These are phyloP conservation scores for Sigmodon hispidus DNA, from an alignment of 2,113 vertebrate species.

Conservation along the genomic window DNA sequence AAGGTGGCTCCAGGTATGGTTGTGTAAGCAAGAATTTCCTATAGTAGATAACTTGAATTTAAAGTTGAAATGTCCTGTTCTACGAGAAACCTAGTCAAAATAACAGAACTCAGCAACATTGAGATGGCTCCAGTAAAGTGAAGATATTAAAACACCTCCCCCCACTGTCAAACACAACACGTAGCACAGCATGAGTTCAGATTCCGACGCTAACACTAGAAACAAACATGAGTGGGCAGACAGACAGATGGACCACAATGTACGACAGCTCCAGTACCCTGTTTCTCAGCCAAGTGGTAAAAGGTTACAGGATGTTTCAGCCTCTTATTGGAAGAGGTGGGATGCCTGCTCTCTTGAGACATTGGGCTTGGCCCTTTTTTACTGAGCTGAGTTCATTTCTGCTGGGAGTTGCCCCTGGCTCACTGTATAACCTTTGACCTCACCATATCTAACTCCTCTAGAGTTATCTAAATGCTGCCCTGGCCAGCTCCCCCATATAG, in stretches of 20 bases:
- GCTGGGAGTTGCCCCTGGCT: neutral
- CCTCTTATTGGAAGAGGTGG: neutral
- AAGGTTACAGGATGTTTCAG: conserved; percentile 36
- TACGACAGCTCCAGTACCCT: neutral
- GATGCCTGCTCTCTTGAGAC: neutral
- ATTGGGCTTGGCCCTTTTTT: neutral
- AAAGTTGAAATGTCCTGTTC: conserved; percentile 53
- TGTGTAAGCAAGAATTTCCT: conserved; percentile 41
- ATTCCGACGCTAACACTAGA: conserved; percentile 49
- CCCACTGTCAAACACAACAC: conserved; percentile 68
- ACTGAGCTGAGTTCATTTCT: neutral
- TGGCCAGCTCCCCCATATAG: accelerated
- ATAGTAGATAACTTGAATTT: conserved; percentile 43
- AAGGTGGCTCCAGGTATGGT: conserved; percentile 31
- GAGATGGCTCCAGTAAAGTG: conserved; percentile 61
- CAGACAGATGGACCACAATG: neutral
- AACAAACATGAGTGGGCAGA: conserved; percentile 47
- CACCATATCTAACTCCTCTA: neutral
- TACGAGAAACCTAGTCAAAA: conserved; percentile 71
- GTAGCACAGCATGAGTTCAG: conserved; percentile 21
- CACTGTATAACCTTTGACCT: neutral
- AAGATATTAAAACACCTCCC: conserved; percentile 64
- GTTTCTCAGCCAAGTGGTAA: conserved; percentile 4
- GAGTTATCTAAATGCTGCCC: neutral
- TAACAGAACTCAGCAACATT: conserved; percentile 38